Base-by-base conservation (phyloP, 2,888 invertebrate genomes). In the Tuberolachnus salignus region DNA sequence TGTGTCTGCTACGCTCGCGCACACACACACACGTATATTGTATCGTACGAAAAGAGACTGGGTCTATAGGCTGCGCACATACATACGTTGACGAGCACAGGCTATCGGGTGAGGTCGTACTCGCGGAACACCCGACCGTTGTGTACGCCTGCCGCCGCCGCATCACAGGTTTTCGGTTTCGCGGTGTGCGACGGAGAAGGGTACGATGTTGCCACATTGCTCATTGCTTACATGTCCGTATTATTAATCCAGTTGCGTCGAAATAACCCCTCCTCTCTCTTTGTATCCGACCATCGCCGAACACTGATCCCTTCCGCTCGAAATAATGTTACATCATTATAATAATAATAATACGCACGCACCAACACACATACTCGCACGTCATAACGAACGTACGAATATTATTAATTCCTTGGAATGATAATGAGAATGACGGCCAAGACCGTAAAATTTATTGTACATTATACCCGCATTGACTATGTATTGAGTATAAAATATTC, bases 121-220 rank as follows among this genome's bases (percentile, higher is more conserved):
- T 14, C 11, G 16, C 51, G n/a, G 23, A 9, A 19, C 26, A 61
- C 26, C 10, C 61, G 51, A 61, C 61, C 61, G 72, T 72, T 59
- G 61, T 49, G 14, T 21, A 11, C 13, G 3, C 13, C 49, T 3
- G 16, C 26, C 42, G 42, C 23, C 66, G 69, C 19, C 42, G 42
- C 34, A 42, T 14, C 26, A 14, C 19, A 23, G 42, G 55, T 21
- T 21, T 55, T 42, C 13, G 16, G 23, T 23, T 34, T 4, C 34
- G 34, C 16, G 23, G 1, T 8, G 0, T 10, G 6, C 9, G 8
- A 11, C n/a, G 71, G 59, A 49, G 66, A 21, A 63, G 63, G 66
- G 44, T 26, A 55, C 74, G 46, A 66, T 46, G 74, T 75, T 75
- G 74, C 55, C 74, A 26, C 44, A 26, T 75, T 75, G 74, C n/a